Base-by-base conservation (phyloP, 2,113 vertebrate species). In the Isurus oxyrinchus region DNA sequence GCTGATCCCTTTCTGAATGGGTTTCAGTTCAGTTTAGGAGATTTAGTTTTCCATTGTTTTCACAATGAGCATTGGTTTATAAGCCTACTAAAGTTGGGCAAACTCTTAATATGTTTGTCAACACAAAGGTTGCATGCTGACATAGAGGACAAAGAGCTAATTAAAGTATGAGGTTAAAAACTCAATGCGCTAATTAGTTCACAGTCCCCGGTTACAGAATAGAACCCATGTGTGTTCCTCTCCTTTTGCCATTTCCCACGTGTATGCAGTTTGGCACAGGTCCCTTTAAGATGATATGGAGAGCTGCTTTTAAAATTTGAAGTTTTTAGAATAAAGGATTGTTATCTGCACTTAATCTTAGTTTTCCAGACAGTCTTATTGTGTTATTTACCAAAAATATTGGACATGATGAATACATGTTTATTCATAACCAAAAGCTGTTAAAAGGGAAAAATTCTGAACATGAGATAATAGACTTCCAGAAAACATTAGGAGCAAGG, bases 31-130 rank as follows among this genome's bases (percentile, higher is more conserved):
- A 69, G 49, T 69, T 95, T 69, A 49, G 44, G 94, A 72, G 94
- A 95, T 95, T 95, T 72, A 95, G 94, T 49, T 95, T 95, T 95
- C 66, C 90, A 94, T 94, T 94, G 90, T 94, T 66, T 94, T 72
- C 94, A 72, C 44, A 55, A 76, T 72, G 66, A 40, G n/a, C 93
- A 66, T 95, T 95, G 63, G 59, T 95, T 27, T 72, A 72, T 95
- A 72, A 94, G 94, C 67, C 67, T 53, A 72, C 66, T 53, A 95
- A 95, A 95, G 66, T 72, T 72, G 94, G 44, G 94, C 94, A 72
- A 95, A 95, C 94, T 76, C 67, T 95, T 72, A 95, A 49, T 35
- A 55, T 95, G 94, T 69, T 95, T 53, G 66, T 67, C 94, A 69
- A 72, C 63, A 95, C 94, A 95, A 95, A 95, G 67, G 35, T 55